phyloP scores from a whole-genome alignment of 1,140 invertebrate genomes.

The Marisa cornuarietis region DNA sequence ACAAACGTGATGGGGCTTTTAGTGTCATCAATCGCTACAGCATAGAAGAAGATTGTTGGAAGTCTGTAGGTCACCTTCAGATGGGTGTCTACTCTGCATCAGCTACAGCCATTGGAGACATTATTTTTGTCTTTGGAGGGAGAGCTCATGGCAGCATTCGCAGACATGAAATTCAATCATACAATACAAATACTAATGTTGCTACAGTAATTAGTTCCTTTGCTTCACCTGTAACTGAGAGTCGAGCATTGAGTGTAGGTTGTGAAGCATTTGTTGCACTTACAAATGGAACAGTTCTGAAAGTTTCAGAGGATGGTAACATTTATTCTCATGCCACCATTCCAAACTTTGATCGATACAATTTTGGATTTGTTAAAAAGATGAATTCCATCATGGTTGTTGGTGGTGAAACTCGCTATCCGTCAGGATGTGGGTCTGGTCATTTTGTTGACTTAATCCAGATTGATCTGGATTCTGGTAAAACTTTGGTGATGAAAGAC shows the following conservation, averaged over 20 bases:
- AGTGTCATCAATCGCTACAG: conserved; percentile 36
- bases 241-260: conserved; percentile 32
- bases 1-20: conserved; percentile 38
- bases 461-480: conserved; percentile 19
- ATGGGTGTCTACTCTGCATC: conserved; percentile 45
- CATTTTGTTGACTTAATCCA: conserved; percentile 39
- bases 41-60: conserved; percentile 33
- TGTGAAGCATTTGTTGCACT: conserved; percentile 36
- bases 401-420: conserved; percentile 43
- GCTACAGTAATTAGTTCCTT: conserved; percentile 35
- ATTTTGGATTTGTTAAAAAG: conserved; percentile 39
- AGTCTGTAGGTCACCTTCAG: conserved; percentile 32
- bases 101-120: conserved; percentile 34
- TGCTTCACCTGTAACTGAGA: conserved; percentile 35
- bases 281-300: conserved; percentile 42
- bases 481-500: conserved; percentile 21
- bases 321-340: conserved; percentile 32
- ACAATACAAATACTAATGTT: conserved; percentile 33
- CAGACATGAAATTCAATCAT: conserved; percentile 39
- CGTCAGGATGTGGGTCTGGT: conserved; percentile 27
- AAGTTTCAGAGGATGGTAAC: conserved; percentile 32
- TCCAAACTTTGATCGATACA: conserved; percentile 43
- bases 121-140: conserved; percentile 48
- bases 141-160: conserved; percentile 33
- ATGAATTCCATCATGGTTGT: conserved; percentile 34